These are phyloP conservation scores for Lasiurus borealis DNA, from an alignment of 2,113 vertebrate species.

Conservation along the genomic window DNA sequence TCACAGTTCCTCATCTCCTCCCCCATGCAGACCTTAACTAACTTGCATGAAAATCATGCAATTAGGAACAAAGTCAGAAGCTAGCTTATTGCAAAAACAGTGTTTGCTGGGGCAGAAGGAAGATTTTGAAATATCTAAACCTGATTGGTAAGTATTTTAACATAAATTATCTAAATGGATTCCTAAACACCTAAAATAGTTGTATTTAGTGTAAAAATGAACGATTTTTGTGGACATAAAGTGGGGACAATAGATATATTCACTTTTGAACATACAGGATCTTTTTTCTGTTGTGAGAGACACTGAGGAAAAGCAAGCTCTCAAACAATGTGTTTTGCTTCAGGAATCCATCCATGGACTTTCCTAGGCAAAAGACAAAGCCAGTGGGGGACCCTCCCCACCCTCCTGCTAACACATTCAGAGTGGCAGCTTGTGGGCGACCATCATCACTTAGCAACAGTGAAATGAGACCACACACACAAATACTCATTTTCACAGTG, in stretches of 20 bases:
- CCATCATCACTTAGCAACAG: background rate
- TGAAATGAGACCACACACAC: background rate
- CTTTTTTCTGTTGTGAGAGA: background rate
- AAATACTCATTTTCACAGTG: background rate
- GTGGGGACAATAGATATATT: background rate
- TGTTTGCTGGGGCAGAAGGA: background rate
- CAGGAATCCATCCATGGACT: background rate
- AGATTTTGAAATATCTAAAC: background rate
- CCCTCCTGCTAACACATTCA: background rate
- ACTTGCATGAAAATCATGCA: background rate
- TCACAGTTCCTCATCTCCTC: background rate
- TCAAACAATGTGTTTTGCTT: background rate
- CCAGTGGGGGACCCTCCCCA: too few relatives aligned
- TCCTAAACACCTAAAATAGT: background rate
- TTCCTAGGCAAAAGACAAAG: background rate
- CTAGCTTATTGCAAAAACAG: background rate
- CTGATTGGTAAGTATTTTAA: constrained; percentile 22
- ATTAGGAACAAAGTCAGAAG: background rate
- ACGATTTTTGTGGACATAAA: background rate
- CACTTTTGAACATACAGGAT: background rate
- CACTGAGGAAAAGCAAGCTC: background rate
- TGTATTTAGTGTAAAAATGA: background rate
- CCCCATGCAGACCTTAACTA: background rate
- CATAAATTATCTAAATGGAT: constrained; percentile 30
- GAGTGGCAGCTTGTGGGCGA: background rate